Evolutionary conservation across 2,888 invertebrate species (phyloP).

Genomic region (Stenurella melanura): DNA sequence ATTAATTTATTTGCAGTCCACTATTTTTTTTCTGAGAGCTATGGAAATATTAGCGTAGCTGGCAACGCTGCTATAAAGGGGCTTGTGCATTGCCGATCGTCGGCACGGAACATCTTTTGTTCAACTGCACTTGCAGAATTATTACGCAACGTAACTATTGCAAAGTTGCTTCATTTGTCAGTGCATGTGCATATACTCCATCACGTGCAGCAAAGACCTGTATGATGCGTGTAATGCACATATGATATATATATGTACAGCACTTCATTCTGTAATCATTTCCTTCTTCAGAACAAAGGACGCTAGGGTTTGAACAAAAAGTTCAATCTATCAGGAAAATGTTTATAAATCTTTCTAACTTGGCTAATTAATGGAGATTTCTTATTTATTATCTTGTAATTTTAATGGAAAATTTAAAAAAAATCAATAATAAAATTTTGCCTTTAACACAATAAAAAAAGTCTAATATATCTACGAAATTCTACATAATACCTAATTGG

Average conservation of each 20-base stretch:
- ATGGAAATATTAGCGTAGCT: not conserved
- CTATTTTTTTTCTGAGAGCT: not conserved
- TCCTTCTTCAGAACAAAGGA: slow-evolving; percentile 20
- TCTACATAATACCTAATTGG: too few species aligned
- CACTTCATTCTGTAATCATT: slow-evolving; percentile 20
- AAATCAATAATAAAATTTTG: too few species aligned
- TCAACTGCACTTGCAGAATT: slow-evolving; percentile 70
- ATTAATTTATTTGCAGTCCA: too few species aligned
- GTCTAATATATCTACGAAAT: too few species aligned
- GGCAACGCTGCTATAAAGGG: slow-evolving; percentile 40
- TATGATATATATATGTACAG: not conserved
- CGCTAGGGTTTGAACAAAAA: slow-evolving; percentile 7
- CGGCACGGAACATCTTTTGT: slow-evolving; percentile 63
- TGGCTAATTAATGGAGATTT: too few species aligned
- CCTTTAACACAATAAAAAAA: too few species aligned
- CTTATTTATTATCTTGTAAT: too few species aligned
- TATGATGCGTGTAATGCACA: slow-evolving; percentile 29
- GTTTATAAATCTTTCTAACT: not conserved
- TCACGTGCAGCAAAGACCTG: slow-evolving; percentile 21
- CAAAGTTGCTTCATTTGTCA: slow-evolving; percentile 38
- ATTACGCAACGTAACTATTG: slow-evolving; percentile 65
- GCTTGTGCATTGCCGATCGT: slow-evolving; percentile 39
- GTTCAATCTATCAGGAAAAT: slow-evolving; percentile 16
- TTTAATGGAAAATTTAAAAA: too few species aligned
- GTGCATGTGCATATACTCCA: slow-evolving; percentile 36